A percentile compares a stretch with the other conserved stretches of the same genome.
Conservation (phyloP, 2,797 vertebrate species). For the Gallirallus australis region DNA sequence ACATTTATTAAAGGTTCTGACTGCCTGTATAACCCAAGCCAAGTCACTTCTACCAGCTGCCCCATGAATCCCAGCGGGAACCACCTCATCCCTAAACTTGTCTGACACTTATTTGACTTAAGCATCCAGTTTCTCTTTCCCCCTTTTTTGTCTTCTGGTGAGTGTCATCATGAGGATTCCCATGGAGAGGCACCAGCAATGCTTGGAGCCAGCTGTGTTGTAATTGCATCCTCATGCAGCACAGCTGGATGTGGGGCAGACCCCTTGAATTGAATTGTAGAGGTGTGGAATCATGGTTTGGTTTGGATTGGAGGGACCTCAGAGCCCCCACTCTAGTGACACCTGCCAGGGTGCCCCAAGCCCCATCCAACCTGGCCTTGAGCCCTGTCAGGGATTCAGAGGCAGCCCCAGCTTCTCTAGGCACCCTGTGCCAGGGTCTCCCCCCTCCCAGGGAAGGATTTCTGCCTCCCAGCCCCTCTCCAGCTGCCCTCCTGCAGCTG, state of each 20-base stretch:
- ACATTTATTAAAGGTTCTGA: not conserved
- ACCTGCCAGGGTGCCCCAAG: no score
- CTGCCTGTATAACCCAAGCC: not conserved
- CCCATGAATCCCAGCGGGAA: not conserved
- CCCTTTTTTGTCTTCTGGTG: not conserved
- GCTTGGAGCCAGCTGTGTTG: not conserved
- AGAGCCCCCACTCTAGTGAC: no score
- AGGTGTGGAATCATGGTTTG: no score
- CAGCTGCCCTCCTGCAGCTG: no score
- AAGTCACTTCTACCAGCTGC: not conserved
- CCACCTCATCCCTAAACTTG: not conserved
- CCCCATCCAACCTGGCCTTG: no score
- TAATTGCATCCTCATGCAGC: not conserved
- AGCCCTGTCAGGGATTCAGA: no score
- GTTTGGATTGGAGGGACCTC: no score
- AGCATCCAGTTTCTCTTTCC: not conserved
- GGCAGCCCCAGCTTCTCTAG: no score
- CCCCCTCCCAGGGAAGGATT: no score
- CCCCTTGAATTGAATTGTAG: not conserved
- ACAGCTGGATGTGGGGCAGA: not conserved
- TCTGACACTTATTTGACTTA: not conserved
- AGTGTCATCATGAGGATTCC: not conserved
- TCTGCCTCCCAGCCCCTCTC: no score
- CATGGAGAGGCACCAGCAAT: not conserved
- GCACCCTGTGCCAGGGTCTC: no score